Evolutionary conservation across 2,888 invertebrate genomes (phyloP).

Genomic region (Mimas tiliae): DNA sequence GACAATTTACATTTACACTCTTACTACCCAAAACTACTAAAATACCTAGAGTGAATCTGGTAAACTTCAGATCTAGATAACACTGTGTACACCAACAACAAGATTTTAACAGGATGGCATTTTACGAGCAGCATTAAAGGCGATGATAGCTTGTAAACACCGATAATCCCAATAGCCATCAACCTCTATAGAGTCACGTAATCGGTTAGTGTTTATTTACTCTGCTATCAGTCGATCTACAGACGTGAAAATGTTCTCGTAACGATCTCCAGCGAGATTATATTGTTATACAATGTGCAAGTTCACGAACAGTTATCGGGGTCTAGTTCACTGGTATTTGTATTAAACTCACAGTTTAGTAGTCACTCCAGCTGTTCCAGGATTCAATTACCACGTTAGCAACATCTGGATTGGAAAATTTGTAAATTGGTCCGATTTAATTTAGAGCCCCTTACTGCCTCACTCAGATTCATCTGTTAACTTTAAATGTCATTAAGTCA

Average conservation of each 20-base stretch:
- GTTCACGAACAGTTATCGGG: conserved; percentile 35
- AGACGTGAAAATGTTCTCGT: conserved; percentile 63
- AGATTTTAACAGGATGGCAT: background rate
- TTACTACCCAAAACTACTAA: too few relatives aligned
- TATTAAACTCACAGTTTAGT: background rate
- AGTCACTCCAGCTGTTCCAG: too few relatives aligned
- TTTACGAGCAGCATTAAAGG: background rate
- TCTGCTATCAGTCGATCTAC: conserved; percentile 50
- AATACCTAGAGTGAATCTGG: too few relatives aligned
- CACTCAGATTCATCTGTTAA: too few relatives aligned
- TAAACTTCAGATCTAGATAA: too few relatives aligned
- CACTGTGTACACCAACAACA: too few relatives aligned
- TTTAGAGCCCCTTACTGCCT: too few relatives aligned
- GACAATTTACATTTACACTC: too few relatives aligned
- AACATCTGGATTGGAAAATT: too few relatives aligned
- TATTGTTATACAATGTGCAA: conserved; percentile 57
- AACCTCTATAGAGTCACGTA: conserved; percentile 31
- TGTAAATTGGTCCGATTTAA: too few relatives aligned
- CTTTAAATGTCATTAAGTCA: too few relatives aligned
- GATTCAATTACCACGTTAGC: too few relatives aligned
- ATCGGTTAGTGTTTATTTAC: conserved; percentile 43
- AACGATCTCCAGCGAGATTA: conserved; percentile 54
- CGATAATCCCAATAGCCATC: conserved; percentile 32
- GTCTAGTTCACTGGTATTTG: conserved; percentile 17
- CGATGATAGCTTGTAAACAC: conserved; percentile 15